These are phyloP conservation scores for Recurvirostra avosetta DNA, from an alignment of 2,113 vertebrate genomes.

Conservation along the genomic window DNA sequence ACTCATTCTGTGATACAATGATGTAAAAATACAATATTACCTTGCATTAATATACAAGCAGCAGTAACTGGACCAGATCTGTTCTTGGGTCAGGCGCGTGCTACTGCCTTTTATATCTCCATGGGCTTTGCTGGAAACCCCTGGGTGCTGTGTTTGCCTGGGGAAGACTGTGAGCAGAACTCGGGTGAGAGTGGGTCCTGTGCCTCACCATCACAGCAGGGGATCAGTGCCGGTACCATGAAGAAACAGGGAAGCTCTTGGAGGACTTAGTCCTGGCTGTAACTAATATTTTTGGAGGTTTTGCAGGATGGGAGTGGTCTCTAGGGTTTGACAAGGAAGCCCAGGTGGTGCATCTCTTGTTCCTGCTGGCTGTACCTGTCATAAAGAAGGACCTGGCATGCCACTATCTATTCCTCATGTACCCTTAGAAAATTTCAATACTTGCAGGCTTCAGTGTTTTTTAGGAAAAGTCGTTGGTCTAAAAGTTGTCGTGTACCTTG, in stretches of 20 bases:
- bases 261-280: background rate
- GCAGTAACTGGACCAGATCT: background rate
- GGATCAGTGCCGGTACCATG: accelerated
- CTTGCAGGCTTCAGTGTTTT: background rate
- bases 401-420: accelerated
- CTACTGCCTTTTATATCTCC: background rate
- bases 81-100: accelerated
- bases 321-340: background rate
- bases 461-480: background rate
- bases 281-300: background rate
- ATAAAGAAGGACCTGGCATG: background rate
- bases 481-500: accelerated
- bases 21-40: background rate
- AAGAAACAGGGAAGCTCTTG: background rate
- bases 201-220: accelerated
- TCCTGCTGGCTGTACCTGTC: background rate
- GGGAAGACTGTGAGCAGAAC: background rate
- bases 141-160: background rate
- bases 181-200: background rate
- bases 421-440: background rate
- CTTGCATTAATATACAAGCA: background rate
- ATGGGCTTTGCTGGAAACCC: background rate
- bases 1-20: accelerated
- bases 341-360: background rate
- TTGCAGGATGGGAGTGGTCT: background rate